phyloP scores from a whole-genome alignment of 2,888 invertebrate genomes.

The Pollenia amentaria region DNA sequence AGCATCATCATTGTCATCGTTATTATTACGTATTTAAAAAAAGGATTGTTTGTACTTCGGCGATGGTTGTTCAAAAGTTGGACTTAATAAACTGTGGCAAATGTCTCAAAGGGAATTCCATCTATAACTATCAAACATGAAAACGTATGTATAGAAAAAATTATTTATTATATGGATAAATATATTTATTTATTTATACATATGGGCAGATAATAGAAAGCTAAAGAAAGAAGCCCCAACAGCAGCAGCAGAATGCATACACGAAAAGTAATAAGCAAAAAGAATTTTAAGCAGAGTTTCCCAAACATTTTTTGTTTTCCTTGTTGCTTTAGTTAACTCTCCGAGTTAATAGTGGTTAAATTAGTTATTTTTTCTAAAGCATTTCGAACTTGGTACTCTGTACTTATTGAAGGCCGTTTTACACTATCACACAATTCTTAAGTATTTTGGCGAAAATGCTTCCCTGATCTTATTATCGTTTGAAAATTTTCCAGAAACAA shows the following conservation, averaged over 20 bases:
- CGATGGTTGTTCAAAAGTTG: conserved; percentile 30
- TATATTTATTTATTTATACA: conserved; percentile 27
- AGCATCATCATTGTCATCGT: conserved; percentile 38
- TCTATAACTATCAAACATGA: conserved; percentile 19
- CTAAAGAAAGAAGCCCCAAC: conserved; percentile 31
- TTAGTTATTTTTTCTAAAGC: too few relatives aligned
- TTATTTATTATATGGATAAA: neutral
- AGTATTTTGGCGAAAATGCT: too few relatives aligned
- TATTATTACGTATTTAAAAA: conserved; percentile 35
- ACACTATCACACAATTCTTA: too few relatives aligned
- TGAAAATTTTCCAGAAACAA: too few relatives aligned
- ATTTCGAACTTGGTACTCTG: too few relatives aligned
- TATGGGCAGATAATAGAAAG: conserved; percentile 55
- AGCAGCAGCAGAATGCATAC: conserved; percentile 35
- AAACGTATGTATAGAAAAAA: conserved; percentile 4
- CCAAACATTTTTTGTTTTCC: conserved; percentile 7
- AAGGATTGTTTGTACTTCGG: conserved; percentile 50
- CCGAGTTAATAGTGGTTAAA: too few relatives aligned
- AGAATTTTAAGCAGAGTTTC: conserved; percentile 32
- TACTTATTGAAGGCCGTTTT: too few relatives aligned
- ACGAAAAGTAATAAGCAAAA: neutral
- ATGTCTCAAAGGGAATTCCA: conserved; percentile 73
- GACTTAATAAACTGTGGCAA: conserved; percentile 71
- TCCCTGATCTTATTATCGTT: too few relatives aligned
- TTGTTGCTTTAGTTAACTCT: neutral